These are phyloP conservation scores for Aspidiotus rigidus DNA, from an alignment of 2,888 invertebrate genomes.

Conservation along the genomic window DNA sequence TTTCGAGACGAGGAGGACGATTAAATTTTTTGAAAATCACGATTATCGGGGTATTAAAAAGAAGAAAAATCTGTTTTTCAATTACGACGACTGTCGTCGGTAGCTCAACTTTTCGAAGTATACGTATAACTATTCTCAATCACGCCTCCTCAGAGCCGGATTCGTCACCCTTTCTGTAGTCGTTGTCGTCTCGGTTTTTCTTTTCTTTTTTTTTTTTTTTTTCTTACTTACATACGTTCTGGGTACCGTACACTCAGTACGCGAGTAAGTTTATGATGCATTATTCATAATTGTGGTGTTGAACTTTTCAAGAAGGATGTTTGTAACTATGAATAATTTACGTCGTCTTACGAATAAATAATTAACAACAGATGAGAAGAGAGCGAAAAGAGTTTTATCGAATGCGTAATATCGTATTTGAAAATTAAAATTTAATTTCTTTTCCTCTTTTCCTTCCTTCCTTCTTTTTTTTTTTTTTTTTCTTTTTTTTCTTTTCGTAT, in stretches of 20 bases:
- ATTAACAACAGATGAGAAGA: conserved; percentile 17
- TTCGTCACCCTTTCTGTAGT: conserved; percentile 4
- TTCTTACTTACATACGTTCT: not conserved
- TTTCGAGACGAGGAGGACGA: not conserved
- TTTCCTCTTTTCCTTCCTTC: too few relatives aligned
- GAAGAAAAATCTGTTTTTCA: conserved; percentile 1
- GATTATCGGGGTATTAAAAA: not conserved
- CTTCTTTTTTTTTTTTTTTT: too few relatives aligned
- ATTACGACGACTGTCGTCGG: not conserved
- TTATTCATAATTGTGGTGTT: conserved; percentile 28
- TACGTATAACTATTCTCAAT: conserved; percentile 19
- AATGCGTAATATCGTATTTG: not conserved
- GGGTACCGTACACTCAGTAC: too few relatives aligned
- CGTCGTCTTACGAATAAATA: conserved; percentile 29
- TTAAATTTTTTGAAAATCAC: not conserved
- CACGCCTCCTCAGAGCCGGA: conserved; percentile 10
- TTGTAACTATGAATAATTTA: conserved; percentile 33
- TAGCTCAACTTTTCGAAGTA: conserved; percentile 3
- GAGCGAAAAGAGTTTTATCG: conserved; percentile 11
- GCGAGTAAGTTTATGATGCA: conserved; percentile 13
- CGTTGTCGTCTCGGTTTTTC: conserved; percentile 1
- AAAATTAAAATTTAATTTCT: not conserved
- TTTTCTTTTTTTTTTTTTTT: conserved; percentile 15
- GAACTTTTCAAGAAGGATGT: conserved; percentile 30
- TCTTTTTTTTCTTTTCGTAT: too few relatives aligned